Evolutionary conservation across 2,113 vertebrate genomes (phyloP).

Genomic region (Mesitornis unicolor): DNA sequence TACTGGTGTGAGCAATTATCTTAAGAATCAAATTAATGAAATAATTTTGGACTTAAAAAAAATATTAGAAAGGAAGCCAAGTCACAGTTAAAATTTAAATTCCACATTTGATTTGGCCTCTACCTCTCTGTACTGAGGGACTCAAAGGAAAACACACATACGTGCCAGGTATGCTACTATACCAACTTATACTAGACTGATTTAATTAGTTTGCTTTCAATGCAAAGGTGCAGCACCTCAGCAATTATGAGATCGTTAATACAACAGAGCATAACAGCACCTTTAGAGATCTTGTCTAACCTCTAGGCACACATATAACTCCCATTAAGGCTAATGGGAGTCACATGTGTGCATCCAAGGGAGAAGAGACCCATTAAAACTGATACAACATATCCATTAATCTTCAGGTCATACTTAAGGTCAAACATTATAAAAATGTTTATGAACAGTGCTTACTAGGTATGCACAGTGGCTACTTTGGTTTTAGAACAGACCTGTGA

Average conservation of each 20-base stretch:
- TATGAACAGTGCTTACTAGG: slow-evolving; percentile 53
- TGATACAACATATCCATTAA: slow-evolving; percentile 57
- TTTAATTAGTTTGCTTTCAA: slow-evolving; percentile 59
- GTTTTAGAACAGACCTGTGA: not conserved
- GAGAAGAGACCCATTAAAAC: slow-evolving; percentile 61
- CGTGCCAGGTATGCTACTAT: not conserved
- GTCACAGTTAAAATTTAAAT: not conserved
- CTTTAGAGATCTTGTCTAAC: slow-evolving; percentile 49
- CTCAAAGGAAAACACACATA: not conserved
- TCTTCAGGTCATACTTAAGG: slow-evolving; percentile 61
- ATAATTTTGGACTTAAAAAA: not conserved
- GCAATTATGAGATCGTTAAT: slow-evolving; percentile 62
- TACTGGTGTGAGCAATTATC: not conserved
- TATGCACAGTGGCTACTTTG: not conserved
- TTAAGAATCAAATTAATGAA: not conserved
- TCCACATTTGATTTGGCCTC: not conserved
- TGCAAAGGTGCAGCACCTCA: slow-evolving; percentile 52
- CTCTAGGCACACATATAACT: slow-evolving; percentile 54
- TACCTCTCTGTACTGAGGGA: not conserved
- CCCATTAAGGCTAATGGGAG: slow-evolving; percentile 64
- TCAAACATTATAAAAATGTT: slow-evolving; percentile 66
- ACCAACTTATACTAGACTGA: not conserved
- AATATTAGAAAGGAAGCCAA: not conserved
- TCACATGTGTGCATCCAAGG: slow-evolving; percentile 54
- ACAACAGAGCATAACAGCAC: slow-evolving; percentile 44